phyloP scores from a whole-genome alignment of 1,140 invertebrate genomes.

The Venturia canescens region DNA sequence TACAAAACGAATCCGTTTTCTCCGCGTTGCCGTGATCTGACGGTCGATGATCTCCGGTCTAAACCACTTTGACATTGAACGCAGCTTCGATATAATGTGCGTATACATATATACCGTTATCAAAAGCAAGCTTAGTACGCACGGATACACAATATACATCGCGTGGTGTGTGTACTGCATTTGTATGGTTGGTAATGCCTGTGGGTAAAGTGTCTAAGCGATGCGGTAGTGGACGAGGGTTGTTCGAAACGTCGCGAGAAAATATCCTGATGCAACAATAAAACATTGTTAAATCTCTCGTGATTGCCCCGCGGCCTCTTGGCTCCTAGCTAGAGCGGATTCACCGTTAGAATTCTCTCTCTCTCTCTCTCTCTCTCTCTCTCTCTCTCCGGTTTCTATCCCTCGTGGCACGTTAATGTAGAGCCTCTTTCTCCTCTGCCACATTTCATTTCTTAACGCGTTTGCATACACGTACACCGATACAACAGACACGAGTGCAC shows the following conservation, averaged over 20 bases:
- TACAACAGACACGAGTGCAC: not conserved
- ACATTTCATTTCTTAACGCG: slow-evolving; percentile 33
- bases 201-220: not conserved
- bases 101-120: slow-evolving; percentile 62
- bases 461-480: slow-evolving; percentile 5
- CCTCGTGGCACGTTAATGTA: slow-evolving; percentile 2
- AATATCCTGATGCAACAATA: slow-evolving; percentile 74
- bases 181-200: not conserved
- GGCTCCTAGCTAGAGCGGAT: slow-evolving; percentile 55
- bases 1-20: no score
- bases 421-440: not conserved
- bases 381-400: slow-evolving; percentile 23
- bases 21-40: no score
- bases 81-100: not conserved
- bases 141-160: no score
- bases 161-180: slow-evolving; percentile 47
- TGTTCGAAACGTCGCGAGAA: slow-evolving; percentile 62
- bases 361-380: slow-evolving; percentile 37
- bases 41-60: slow-evolving; percentile 56
- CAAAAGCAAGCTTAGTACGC: no score
- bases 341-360: slow-evolving; percentile 64
- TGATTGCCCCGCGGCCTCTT: slow-evolving; percentile 69
- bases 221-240: slow-evolving; percentile 53
- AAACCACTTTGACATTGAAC: slow-evolving; percentile 30
- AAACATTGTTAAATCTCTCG: slow-evolving; percentile 74